Evolutionary conservation across 2,888 invertebrate species (phyloP).

Genomic region (Polydrusus tereticollis): DNA sequence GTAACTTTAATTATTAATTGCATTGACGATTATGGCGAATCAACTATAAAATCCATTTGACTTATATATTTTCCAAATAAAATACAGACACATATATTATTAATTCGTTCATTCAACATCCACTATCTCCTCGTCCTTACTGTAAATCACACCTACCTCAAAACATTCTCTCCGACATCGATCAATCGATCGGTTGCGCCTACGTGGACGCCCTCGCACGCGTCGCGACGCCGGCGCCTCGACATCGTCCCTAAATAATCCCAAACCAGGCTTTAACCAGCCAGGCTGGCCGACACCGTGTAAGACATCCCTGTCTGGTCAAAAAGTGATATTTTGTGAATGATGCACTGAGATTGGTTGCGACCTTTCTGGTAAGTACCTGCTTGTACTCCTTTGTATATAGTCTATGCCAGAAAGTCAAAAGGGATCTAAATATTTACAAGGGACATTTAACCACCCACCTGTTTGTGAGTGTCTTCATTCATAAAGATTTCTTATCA

Average conservation of each 20-base stretch:
- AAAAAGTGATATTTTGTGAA: slow-evolving; percentile 29
- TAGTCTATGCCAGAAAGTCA: not conserved
- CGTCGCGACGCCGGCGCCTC: slow-evolving; percentile 42
- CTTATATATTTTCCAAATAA: not conserved
- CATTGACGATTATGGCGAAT: too few relatives aligned
- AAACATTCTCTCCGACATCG: slow-evolving; percentile 14
- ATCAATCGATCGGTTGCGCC: slow-evolving; percentile 44
- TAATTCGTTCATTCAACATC: not conserved
- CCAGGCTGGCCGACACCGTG: slow-evolving; percentile 30
- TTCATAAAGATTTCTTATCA: slow-evolving; percentile 26
- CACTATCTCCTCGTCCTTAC: not conserved
- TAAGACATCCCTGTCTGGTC: slow-evolving; percentile 19
- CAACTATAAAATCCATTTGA: too few relatives aligned
- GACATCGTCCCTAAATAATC: slow-evolving; percentile 27
- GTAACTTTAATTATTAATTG: too few relatives aligned
- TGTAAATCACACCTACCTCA: slow-evolving; percentile 33
- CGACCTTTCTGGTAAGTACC: slow-evolving; percentile 22
- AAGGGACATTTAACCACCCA: slow-evolving; percentile 23
- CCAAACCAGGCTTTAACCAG: slow-evolving; percentile 30
- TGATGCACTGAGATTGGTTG: slow-evolving; percentile 28
- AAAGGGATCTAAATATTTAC: not conserved
- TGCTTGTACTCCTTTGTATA: not conserved
- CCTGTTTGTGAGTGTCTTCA: slow-evolving; percentile 33
- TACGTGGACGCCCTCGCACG: slow-evolving; percentile 44
- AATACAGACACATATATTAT: not conserved